Evolutionary conservation across 2,113 vertebrate genomes (phyloP).

Genomic region (Dasyornis broadbenti): DNA sequence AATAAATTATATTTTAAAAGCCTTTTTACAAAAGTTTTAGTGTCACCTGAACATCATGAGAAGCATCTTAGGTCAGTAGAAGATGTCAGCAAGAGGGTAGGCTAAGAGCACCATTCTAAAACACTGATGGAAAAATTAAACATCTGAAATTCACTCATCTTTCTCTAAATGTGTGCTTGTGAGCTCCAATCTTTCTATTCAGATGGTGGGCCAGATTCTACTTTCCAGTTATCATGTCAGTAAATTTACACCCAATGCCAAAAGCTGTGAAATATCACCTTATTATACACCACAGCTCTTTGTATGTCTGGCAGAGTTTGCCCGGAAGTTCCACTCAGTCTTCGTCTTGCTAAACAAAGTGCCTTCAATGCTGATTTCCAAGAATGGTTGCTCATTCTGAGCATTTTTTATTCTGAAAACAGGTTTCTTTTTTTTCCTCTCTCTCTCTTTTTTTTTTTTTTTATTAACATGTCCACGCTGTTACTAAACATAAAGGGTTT

Average conservation of each 20-base stretch:
- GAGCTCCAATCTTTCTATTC: background rate
- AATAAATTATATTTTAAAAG: background rate
- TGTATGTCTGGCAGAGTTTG: background rate
- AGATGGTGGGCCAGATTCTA: background rate
- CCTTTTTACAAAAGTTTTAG: background rate
- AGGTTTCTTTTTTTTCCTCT: background rate
- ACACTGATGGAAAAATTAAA: background rate
- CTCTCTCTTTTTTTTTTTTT: background rate
- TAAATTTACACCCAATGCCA: background rate
- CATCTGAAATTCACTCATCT: background rate
- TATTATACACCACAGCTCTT: background rate
- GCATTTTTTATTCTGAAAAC: background rate
- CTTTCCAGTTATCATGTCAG: background rate
- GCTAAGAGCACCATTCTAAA: background rate
- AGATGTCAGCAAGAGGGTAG: background rate
- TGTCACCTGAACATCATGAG: background rate
- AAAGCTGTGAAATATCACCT: background rate
- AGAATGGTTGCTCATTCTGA: background rate
- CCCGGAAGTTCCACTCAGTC: background rate
- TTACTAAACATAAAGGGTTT: slow-evolving; percentile 66
- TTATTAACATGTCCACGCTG: slow-evolving; percentile 55
- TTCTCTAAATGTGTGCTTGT: background rate
- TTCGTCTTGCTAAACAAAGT: background rate
- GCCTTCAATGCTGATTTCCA: background rate
- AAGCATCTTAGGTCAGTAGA: background rate